Evolutionary conservation across 92 coral and sea anemone genomes (phyloP).

Genomic region (Phymanthus crucifer): DNA sequence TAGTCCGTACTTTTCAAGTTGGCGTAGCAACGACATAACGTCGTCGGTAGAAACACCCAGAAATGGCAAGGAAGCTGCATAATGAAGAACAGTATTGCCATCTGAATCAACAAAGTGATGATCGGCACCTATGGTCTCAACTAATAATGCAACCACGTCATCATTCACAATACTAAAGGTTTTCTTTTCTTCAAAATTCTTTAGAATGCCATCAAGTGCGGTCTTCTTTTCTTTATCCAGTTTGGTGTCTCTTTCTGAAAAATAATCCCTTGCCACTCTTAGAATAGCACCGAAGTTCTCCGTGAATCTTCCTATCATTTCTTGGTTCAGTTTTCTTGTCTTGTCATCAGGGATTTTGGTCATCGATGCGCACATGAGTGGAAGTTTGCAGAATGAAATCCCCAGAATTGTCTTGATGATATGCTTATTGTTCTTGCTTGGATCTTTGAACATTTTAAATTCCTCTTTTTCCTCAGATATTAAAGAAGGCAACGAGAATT

Average conservation of each 20-base stretch:
- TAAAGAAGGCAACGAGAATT: neutral
- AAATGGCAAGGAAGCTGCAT: neutral
- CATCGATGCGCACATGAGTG: neutral
- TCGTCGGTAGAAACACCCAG: neutral
- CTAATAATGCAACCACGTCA: neutral
- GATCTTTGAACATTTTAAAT: neutral
- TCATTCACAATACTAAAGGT: neutral
- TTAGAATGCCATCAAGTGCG: neutral
- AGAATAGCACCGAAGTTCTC: neutral
- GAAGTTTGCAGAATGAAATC: neutral
- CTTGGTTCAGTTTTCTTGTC: neutral
- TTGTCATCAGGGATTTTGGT: neutral
- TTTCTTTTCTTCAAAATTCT: neutral
- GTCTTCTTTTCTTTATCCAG: too few species aligned
- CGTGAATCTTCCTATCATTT: neutral
- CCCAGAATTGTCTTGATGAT: neutral
- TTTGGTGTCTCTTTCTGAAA: neutral
- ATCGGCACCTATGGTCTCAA: constrained; percentile 9
- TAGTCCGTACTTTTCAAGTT: neutral
- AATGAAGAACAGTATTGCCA: constrained; percentile 28
- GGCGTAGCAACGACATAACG: neutral
- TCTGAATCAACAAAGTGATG: constrained; percentile 25
- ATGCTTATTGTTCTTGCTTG: neutral
- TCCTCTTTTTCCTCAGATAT: neutral
- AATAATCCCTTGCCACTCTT: neutral